Conservation (phyloP, 1,140 invertebrate species). For the Maniola jurtina region DNA sequence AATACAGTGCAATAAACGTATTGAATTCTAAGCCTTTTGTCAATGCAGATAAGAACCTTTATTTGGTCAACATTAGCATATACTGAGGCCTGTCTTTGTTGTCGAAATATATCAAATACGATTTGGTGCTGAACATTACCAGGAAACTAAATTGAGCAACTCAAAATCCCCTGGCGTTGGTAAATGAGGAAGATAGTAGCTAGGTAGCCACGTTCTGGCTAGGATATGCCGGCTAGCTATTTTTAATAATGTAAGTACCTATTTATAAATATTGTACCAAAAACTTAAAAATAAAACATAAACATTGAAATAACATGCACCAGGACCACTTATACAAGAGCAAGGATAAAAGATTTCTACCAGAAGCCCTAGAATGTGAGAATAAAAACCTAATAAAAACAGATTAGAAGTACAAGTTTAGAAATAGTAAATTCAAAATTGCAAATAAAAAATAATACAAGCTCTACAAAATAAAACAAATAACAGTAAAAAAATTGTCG, state of each 20-base stretch:
- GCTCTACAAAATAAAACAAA: too few species aligned
- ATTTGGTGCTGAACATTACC: conserved; percentile 51
- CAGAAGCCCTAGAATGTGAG: too few species aligned
- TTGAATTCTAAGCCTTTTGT: conserved; percentile 51
- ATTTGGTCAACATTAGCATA: conserved; percentile 18
- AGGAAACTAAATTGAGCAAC: conserved; percentile 57
- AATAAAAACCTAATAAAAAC: too few species aligned
- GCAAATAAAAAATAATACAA: too few species aligned
- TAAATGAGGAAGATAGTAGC: conserved; percentile 16
- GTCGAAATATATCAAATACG: conserved; percentile 39
- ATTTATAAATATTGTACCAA: too few species aligned
- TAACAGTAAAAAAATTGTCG: too few species aligned
- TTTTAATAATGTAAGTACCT: not conserved
- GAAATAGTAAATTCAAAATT: too few species aligned
- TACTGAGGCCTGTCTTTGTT: conserved; percentile 28
- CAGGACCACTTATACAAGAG: too few species aligned
- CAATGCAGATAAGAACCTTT: conserved; percentile 36
- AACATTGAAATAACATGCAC: too few species aligned
- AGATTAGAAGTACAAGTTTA: too few species aligned
- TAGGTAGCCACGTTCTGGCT: not conserved
- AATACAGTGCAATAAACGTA: conserved; percentile 30
- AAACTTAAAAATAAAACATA: too few species aligned
- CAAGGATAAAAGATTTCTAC: too few species aligned
- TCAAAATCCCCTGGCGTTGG: conserved; percentile 30
- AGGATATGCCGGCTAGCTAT: not conserved